Evolutionary conservation across 64 coral and sea anemone species (phyloP), one percentile per base, ranked within the genome.

Genomic region (Trachythela sp.): DNA sequence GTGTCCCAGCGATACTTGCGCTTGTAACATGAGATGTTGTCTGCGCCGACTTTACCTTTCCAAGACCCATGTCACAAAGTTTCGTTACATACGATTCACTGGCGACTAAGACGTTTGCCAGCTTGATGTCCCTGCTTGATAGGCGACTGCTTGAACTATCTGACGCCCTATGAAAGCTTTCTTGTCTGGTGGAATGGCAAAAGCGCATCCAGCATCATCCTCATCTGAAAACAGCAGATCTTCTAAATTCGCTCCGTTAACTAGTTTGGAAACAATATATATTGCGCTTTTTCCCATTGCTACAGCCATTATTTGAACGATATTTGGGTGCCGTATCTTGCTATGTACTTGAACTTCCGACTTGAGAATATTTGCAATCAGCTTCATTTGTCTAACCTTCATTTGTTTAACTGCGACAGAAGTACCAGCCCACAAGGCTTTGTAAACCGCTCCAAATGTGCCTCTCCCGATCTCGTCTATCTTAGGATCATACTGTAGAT

Each of bases 111-210:
- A 89, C 48, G 29, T 89, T 89, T 31, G 70, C 88, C 17, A 49
- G 88, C 70, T 89, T 89, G 29, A 83, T 52, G 43, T 89, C 88
- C 18, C 88, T 31, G 48, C 77, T 45, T 77, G 33, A 83, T 89
- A 70, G 18, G 68, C 71, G 51, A 89, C 76, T 13, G 88, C 76
- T 39, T 89, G 27, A 9, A 54, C 72, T 37, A 89, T 50, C 75
- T 89, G 72, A 24, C 83, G 77, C 17, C 71, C 72, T 29, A 89
- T 13, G 88, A 54, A 31, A 36, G 43, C 22, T 76, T 89, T 89
- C 70, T 89, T 36, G 18, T 84, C 50, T 38, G 70, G 40, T 39
- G 88, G 88, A 52, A 89, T 48, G 37, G 77, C 38, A 0, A 77
- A 89, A n/a, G 88, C 14, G 54, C 54, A 59, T 20, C 15, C 24